Percentiles rank a stretch among this genome's conserved stretches.
These are phyloP conservation scores for Polia nebulosa DNA, from an alignment of 2,888 invertebrate genomes.

Conservation along the genomic window DNA sequence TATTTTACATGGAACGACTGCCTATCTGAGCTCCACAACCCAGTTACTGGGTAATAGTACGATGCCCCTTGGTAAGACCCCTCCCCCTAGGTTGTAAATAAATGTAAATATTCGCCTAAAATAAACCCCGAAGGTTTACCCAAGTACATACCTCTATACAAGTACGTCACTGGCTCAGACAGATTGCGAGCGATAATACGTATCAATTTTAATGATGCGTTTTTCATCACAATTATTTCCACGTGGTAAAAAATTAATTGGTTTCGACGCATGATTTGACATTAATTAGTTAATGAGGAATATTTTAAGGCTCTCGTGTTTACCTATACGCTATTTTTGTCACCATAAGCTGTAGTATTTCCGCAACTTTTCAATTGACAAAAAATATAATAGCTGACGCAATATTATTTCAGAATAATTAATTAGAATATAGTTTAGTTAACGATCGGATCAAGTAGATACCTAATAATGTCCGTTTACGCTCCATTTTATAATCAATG, in stretches of 20 bases:
- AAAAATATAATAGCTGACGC: conserved; percentile 60
- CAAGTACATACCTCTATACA: background rate
- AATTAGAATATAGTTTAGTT: conserved; percentile 59
- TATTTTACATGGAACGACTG: too few species aligned
- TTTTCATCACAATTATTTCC: conserved; percentile 16
- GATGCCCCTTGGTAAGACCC: too few species aligned
- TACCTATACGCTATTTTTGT: background rate
- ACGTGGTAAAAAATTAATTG: conserved; percentile 16
- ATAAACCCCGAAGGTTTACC: background rate
- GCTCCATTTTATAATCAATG: conserved; percentile 43
- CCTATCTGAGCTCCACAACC: too few species aligned
- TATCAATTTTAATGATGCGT: conserved; percentile 12
- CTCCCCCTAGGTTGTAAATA: too few species aligned
- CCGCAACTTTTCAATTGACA: conserved; percentile 44
- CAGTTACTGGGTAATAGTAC: too few species aligned
- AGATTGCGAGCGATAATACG: background rate
- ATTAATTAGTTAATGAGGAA: background rate
- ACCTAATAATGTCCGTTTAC: conserved; percentile 42
- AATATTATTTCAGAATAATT: conserved; percentile 55
- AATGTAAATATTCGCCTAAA: background rate
- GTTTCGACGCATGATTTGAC: background rate
- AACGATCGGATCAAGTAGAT: conserved; percentile 45
- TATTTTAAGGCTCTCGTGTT: conserved; percentile 2
- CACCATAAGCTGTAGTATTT: conserved; percentile 34
- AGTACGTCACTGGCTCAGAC: background rate